Base-by-base conservation (phyloP, 2,888 invertebrate species). In the Cataglyphis cursor region DNA sequence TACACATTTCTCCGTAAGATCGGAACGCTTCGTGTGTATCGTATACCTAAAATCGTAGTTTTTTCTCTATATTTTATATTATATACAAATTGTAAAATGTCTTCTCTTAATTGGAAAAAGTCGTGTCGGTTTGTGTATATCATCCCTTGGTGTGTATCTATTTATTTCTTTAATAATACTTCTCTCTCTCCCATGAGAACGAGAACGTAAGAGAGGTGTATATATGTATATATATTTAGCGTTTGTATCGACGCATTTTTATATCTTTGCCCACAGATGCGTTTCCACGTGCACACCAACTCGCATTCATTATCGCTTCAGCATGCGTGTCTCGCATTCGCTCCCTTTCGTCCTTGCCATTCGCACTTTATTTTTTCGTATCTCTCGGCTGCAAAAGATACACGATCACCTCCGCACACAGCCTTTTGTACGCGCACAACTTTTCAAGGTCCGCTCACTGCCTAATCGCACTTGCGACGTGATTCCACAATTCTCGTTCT, bases 41-140 rank as follows among this genome's bases (percentile, higher is more conserved):
- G 86, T 90, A 90, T 90, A 90, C 82, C 90, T 90, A 90, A 90
- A 80, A 84, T 90, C 84, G 87, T 88, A 88, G 82, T 91, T 87
- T 57, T 57, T 3, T 24, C 72, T 72, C 90, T 92, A 93, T 93
- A 92, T 82, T 93, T 92, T 90, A 92, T 93, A 76, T 76, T 76
- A 94, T 94, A 90, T 94, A 94, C 93, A 94, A 94, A 94, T 94
- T 93, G 93, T 93, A 94, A 94, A 94, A 94, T 93, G 90, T 91
- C 84, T 92, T 90, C 89, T 92, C 89, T 92, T 92, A 93, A 93
- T 93, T 93, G 91, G 48, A 92, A 93, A 93, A 93, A 91, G 81
- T 91, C 74, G 84, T 91, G 88, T 91, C 85, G 83, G 78, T 86
- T 72, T 85, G 85, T 88, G 90, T 89, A 88, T 90, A 88, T 85